Percentiles rank a stretch among this genome's conserved stretches.
phyloP scores from a whole-genome alignment of 2,888 invertebrate species.

The Oscheius sp. region DNA sequence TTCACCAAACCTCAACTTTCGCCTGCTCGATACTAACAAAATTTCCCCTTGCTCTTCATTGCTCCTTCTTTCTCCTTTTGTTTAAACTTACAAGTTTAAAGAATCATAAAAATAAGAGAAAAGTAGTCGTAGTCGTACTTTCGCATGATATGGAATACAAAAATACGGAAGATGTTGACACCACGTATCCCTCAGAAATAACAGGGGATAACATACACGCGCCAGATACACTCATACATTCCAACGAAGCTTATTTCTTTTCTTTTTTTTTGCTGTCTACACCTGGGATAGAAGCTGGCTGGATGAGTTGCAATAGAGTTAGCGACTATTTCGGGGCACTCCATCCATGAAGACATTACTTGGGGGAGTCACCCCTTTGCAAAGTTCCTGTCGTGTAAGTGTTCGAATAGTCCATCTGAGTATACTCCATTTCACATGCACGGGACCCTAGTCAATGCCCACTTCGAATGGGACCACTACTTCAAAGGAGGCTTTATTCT shows the following conservation, averaged over 20 bases:
- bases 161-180: no score
- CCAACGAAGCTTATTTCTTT: no score
- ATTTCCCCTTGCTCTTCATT: no score
- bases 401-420: background rate
- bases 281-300: conserved; percentile 27
- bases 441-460: conserved; percentile 9
- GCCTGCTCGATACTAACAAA: no score
- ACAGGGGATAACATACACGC: no score
- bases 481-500: no score
- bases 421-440: conserved; percentile 14
- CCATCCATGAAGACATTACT: conserved; percentile 32
- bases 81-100: no score
- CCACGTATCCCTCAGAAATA: no score
- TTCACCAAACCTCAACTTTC: no score
- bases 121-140: background rate
- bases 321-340: conserved; percentile 35
- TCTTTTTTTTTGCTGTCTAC: background rate
- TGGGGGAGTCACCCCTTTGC: background rate
- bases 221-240: no score
- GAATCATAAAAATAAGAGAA: no score
- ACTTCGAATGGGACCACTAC: conserved; percentile 10
- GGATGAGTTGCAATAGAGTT: conserved; percentile 33
- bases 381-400: background rate
- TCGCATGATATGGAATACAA: background rate
- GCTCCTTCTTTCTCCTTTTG: no score